Conservation (phyloP, 2,888 invertebrate species). For the Asteroscopus sphinx region DNA sequence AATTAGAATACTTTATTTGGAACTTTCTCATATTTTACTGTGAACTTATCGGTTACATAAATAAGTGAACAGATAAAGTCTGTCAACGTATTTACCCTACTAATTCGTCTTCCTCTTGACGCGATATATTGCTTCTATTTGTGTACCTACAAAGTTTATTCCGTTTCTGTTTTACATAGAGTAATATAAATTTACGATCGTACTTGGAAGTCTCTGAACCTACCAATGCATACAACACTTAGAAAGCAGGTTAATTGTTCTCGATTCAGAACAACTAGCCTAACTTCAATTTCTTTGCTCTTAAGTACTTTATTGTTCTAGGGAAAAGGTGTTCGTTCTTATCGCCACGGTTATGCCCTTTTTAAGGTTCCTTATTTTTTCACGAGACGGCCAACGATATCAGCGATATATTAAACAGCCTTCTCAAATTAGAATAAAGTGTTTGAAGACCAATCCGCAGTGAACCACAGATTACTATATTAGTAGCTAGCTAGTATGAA, state of each 20-base stretch:
- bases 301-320: conserved; percentile 16
- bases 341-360: conserved; percentile 4
- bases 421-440: background rate
- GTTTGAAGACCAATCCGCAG: no score
- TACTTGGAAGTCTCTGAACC: conserved; percentile 34
- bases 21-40: conserved; percentile 61
- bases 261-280: conserved; percentile 27
- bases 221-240: conserved; percentile 18
- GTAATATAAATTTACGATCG: conserved; percentile 26
- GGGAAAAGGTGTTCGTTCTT: conserved; percentile 1
- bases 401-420: background rate
- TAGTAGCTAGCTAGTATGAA: no score
- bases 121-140: conserved; percentile 52
- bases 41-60: conserved; percentile 69
- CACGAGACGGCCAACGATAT: background rate
- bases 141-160: conserved; percentile 34
- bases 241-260: conserved; percentile 45
- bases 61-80: conserved; percentile 67
- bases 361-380: background rate
- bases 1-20: conserved; percentile 46
- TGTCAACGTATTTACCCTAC: conserved; percentile 65
- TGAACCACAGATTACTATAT: no score
- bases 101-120: conserved; percentile 65
- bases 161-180: conserved; percentile 28
- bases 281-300: conserved; percentile 23